These are phyloP conservation scores for Hermaeophaga mercurialis DNA, from an alignment of 2,888 invertebrate genomes.

Conservation along the genomic window DNA sequence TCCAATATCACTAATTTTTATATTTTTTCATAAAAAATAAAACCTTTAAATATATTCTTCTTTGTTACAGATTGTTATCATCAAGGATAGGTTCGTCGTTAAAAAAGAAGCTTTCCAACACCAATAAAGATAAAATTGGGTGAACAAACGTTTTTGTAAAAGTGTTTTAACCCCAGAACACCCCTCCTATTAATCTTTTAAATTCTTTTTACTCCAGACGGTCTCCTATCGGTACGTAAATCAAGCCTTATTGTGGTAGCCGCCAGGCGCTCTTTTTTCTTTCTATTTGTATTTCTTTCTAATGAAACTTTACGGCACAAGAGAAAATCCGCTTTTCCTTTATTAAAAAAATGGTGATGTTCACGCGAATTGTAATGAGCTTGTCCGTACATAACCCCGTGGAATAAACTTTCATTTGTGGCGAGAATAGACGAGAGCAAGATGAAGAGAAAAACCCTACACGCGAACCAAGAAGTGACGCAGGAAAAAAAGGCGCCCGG, in stretches of 20 bases:
- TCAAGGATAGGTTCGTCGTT: no score
- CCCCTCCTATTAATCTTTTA: background rate
- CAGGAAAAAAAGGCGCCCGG: constrained; percentile 10
- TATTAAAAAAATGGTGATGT: constrained; percentile 25
- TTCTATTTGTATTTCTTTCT: background rate
- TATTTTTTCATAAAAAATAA: no score
- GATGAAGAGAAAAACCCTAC: constrained; percentile 23
- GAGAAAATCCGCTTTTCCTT: background rate
- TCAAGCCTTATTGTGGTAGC: background rate
- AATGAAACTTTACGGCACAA: constrained; percentile 8
- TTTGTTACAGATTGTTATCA: background rate
- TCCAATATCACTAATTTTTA: no score
- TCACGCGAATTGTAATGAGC: constrained; percentile 25
- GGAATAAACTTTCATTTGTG: constrained; percentile 38
- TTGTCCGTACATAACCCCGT: constrained; percentile 30
- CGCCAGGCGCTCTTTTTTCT: background rate
- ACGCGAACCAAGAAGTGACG: constrained; percentile 12
- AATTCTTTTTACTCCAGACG: background rate
- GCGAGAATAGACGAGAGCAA: background rate
- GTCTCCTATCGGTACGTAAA: constrained; percentile 10
- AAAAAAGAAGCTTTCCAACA: no score
- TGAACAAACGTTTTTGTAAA: background rate
- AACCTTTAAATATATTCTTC: no score
- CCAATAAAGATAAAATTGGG: no score
- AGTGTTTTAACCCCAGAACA: background rate